Percentiles rank a stretch among this genome's conserved stretches.
Evolutionary conservation across 2,113 vertebrate species (phyloP).

Genomic region (Synodontis membranacea): DNA sequence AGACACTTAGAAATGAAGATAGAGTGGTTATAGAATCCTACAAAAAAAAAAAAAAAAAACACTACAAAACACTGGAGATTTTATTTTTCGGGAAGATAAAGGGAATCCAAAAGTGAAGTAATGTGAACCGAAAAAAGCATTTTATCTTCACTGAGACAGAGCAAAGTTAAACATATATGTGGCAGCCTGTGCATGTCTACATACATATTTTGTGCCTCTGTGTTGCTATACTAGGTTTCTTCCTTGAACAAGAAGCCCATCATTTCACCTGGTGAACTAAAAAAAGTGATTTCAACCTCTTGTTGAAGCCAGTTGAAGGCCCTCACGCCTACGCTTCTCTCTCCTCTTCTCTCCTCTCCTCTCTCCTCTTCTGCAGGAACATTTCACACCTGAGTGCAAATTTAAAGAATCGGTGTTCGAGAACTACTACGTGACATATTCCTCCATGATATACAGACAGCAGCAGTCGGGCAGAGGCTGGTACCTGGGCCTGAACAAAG

Average conservation of each 20-base stretch:
- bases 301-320: slow-evolving; percentile 20
- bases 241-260: not conserved
- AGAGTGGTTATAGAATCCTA: not conserved
- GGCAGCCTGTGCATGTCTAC: not conserved
- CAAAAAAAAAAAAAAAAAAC: not conserved
- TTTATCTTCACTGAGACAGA: not conserved
- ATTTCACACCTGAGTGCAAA: slow-evolving; percentile 98
- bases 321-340: slow-evolving; percentile 12
- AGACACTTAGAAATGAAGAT: not conserved
- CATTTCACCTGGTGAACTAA: not conserved
- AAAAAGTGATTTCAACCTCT: slow-evolving; percentile 13
- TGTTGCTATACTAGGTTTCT: not conserved
- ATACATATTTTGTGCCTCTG: not conserved
- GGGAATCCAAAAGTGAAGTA: not conserved
- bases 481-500: slow-evolving; percentile 99
- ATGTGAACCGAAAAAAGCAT: not conserved
- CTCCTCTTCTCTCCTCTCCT: slow-evolving; percentile 5
- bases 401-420: slow-evolving; percentile 99
- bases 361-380: slow-evolving; percentile 80
- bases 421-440: slow-evolving; percentile 99
- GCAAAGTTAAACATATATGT: not conserved
- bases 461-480: slow-evolving; percentile 96
- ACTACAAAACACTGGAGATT: not conserved
- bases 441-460: slow-evolving; percentile 98
- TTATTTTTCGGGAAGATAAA: not conserved